Conservation (phyloP, 2,113 vertebrate species). For the Epinephelus cyanopodus region DNA sequence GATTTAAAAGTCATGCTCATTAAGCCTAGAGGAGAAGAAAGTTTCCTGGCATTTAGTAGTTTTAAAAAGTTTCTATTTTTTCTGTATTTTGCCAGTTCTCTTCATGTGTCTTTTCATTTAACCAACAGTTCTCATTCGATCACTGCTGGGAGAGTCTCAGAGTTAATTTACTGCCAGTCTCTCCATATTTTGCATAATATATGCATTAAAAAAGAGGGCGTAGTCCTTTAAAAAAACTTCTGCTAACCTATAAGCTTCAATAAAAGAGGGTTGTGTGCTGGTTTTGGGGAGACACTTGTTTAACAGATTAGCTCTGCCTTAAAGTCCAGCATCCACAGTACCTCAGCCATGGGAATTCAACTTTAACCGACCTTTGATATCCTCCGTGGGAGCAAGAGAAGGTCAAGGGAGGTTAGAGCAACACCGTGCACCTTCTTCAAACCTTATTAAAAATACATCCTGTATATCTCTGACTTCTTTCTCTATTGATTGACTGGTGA, state of each 20-base stretch:
- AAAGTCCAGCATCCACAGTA: slow-evolving; percentile 11
- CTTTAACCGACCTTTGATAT: slow-evolving; percentile 24
- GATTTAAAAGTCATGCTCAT: neutral
- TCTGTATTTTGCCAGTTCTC: neutral
- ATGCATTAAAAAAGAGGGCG: neutral
- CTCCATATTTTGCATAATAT: neutral
- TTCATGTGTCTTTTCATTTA: neutral
- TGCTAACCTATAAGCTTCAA: neutral
- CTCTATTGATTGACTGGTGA: no score
- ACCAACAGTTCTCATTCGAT: neutral
- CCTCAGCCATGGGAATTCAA: slow-evolving; percentile 10
- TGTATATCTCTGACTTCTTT: neutral
- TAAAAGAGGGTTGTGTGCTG: neutral
- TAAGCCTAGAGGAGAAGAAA: neutral
- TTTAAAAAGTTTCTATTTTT: neutral
- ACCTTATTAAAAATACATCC: neutral
- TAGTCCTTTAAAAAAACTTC: neutral
- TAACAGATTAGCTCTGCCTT: neutral
- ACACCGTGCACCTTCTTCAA: slow-evolving; percentile 1
- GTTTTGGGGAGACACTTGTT: neutral
- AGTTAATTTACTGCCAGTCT: neutral
- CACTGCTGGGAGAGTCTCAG: neutral
- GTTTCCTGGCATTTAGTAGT: neutral
- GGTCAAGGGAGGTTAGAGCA: slow-evolving; percentile 5
- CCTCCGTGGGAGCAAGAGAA: neutral